Percentiles rank a stretch among this genome's conserved stretches.
Evolutionary conservation across 2,113 vertebrate genomes (phyloP).

Genomic region (Tragulus kanchil): DNA sequence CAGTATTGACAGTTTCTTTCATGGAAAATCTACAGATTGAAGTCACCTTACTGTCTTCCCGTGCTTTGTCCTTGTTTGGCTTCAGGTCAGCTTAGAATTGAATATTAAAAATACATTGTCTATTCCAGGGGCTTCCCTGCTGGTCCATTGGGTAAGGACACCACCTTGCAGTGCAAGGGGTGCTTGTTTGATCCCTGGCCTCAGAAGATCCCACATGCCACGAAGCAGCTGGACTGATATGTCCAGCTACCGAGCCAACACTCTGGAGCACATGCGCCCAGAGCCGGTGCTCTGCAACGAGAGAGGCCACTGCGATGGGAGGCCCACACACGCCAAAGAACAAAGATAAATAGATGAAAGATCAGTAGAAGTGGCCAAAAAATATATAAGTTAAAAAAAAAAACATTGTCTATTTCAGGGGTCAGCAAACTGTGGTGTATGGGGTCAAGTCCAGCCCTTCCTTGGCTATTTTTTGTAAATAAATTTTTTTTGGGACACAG

Average conservation of each 20-base stretch:
- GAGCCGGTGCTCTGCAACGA: too few relatives aligned
- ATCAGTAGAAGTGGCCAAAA: too few relatives aligned
- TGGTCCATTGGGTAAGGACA: too few relatives aligned
- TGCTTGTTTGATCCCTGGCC: too few relatives aligned
- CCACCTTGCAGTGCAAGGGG: too few relatives aligned
- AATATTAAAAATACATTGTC: not conserved
- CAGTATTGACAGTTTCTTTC: not conserved
- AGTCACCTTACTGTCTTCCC: not conserved
- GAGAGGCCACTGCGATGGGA: too few relatives aligned
- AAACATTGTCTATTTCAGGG: not conserved
- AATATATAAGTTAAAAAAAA: not conserved
- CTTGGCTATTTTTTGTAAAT: not conserved
- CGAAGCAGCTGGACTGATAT: too few relatives aligned
- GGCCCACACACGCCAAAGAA: too few relatives aligned
- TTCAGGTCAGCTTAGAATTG: conserved; percentile 26
- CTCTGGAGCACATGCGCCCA: too few relatives aligned
- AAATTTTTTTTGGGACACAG: conserved; percentile 36
- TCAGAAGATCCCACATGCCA: too few relatives aligned
- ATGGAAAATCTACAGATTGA: not conserved
- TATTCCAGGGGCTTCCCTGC: not conserved
- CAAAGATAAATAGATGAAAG: too few relatives aligned
- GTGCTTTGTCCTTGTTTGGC: not conserved
- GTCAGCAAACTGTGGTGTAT: not conserved
- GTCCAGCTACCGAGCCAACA: too few relatives aligned
- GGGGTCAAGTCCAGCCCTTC: not conserved